Evolutionary conservation across 2,888 invertebrate species (phyloP), one percentile per base, ranked within the genome.

Genomic region (Stegophylla sp.): DNA sequence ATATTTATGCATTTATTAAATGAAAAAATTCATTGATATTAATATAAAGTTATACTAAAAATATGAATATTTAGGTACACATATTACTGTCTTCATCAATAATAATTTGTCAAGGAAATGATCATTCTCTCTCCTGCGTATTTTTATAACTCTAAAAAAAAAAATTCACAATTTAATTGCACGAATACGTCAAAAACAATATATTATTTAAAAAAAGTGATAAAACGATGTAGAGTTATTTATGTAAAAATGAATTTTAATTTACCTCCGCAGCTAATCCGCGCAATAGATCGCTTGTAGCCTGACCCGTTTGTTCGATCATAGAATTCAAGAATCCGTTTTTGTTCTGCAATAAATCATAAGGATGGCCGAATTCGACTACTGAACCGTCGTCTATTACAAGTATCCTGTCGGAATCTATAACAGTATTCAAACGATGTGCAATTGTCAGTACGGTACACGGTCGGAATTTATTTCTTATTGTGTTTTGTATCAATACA

Each of bases 401-500:
- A 85, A 96, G 89, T n/a, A 96, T 92, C 82, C 92, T 90, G 88
- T 96, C 94, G 0, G 94, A 94, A 87, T 97, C 96, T 92, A 97
- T 96, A 83, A 97, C 93, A 0, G 96, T 97, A 86, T 96, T 92
- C 43, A 97, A 88, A 63, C 97, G 90, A 87, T 97, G 96, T 5
- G 96, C 96, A 51, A 97, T 94, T 0, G 96, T 96, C 59, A 97
- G 87, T 12, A 97, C 95, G 0, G 96, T 95, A 86, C 95, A 96
- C 26, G 92, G 88, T 17, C 89, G 89, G 86, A 96, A 96, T 85
- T 93, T 92, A 59, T 88, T 89, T 81, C 95, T 89, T 81, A 96
- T 95, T 0, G 95, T 94, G 85, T 89, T 89, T 86, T 95, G 96
- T 85, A 96, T 96, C 82, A 96, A 88, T 67, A 90, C 90, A 86